Base-by-base conservation (phyloP, 1,140 invertebrate genomes). In the Papilio glaucus region DNA sequence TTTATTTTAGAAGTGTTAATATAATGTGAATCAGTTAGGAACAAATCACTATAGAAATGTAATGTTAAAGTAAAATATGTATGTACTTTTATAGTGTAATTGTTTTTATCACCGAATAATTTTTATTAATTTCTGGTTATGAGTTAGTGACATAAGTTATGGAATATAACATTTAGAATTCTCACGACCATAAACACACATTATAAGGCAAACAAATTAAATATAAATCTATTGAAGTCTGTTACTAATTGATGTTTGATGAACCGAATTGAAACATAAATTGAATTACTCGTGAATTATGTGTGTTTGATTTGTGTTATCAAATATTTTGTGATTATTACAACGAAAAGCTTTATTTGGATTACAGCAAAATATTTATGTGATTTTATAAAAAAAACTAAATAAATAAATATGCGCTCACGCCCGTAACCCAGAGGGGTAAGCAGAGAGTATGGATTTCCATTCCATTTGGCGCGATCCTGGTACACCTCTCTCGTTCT, bases 121-220 rank as follows among this genome's bases (percentile, higher is more conserved):
- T 33, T 6, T 2, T 33, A 33, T 33, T 3, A 33, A 33, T 33
- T 33, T 33, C 2, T 33, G 29, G 6, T 3, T 9, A 53, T 53
- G 12, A 62, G 4, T 15, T 62, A 15, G 1, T 38, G 1, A 33
- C 6, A 38, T 18, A 63, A 1, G 7, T 33, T 37, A 10, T 39
- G 7, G 18, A 65, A 3, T 39, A 18, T 15, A 65, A 41, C n/a
- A 12, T 21, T 39, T 12, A 13, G 10, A 37, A 21, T 65, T 65
- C 38, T 41, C 62, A 38, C 18, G 33, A 39, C 15, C 15, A 9
- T 38, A 15, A 37, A 65, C 18, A 15, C 15, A 38, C 29, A 63
- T 18, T 65, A n/a, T n/a, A n/a, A 65, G 21, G 38, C 62, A 24
- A 41, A 65, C 37, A 39, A 41, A 65, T 21, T 24, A 24, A 37